Base-by-base conservation (phyloP, 2,888 invertebrate genomes). In the Prosopocoilus inquinatus region DNA sequence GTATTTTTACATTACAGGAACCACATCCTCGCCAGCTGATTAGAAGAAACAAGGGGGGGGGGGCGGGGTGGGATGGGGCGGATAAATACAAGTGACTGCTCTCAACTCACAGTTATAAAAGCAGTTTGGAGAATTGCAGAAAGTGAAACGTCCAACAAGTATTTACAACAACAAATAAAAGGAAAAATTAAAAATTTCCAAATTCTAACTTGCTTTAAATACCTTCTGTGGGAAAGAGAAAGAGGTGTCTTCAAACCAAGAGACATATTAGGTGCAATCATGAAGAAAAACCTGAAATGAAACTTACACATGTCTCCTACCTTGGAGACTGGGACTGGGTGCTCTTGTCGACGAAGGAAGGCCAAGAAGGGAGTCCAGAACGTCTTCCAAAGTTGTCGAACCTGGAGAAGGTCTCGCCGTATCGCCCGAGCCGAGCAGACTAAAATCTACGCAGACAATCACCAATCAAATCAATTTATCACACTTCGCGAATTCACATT, bases 341-440 rank as follows among this genome's bases (percentile, higher is more conserved):
- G 90, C 88, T 75, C 89, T 84, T 70, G 89, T 85, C 67, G 86
- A 83, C 64, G 89, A 84, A 71, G 93, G 90, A 74, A 93, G 84
- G 73, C 94, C 92, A 78, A 95, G 86, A 67, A 95, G 86, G 64
- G 94, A 92, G 79, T 95, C 93, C 79, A 95, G 83, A 64, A 95
- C 94, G 82, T 95, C 94, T 82, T 95, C 94, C 75, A 95, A 82
- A 64, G 94, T 95, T 58, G 93, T 90, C 67, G 90, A 90, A 71
- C 89, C 87, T 47, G 89, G 88, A 72, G 89, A 88, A 63, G 87
- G 87, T 73, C 83, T 81, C 70, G 83, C 79, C 69, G 65, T 68
- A 36, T 82, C 79, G 71, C 79, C 81, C 70, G 80, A 74, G 73
- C 80, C 81, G 71, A 82, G 68, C 64, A 70, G 66, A 7, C 56